Conservation (phyloP, 2,797 vertebrate genomes). For the Acropternis orthonyx region DNA sequence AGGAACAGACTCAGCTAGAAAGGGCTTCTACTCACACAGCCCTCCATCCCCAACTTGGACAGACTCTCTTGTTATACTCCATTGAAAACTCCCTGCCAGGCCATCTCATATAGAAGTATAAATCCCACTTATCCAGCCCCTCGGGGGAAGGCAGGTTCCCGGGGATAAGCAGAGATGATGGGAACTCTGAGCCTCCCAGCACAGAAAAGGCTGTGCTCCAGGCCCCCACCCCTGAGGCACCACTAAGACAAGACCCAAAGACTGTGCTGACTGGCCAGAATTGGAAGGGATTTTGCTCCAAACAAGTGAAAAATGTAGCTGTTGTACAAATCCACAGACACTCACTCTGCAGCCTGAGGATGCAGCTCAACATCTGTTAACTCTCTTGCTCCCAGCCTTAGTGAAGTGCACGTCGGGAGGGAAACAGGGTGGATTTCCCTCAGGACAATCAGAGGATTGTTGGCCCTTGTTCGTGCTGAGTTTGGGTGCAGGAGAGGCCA, state of each 20-base stretch:
- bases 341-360: background rate
- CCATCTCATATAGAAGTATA: background rate
- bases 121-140: background rate
- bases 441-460: too few species aligned
- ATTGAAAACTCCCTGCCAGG: background rate
- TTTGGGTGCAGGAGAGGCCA: rapidly evolving
- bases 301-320: background rate
- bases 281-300: background rate
- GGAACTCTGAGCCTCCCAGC: background rate
- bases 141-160: background rate
- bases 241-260: background rate
- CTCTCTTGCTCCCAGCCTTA: background rate
- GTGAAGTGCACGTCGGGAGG: too few species aligned
- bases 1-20: background rate
- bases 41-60: background rate
- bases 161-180: background rate
- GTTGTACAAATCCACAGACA: background rate
- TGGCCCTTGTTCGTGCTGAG: background rate
- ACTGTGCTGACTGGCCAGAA: background rate
- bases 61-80: background rate
- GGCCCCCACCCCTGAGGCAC: background rate
- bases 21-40: background rate
- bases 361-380: background rate
- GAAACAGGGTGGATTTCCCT: too few species aligned
- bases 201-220: background rate